Evolutionary conservation across 1,140 invertebrate genomes (phyloP).

Genomic region (Orussus abietinus): DNA sequence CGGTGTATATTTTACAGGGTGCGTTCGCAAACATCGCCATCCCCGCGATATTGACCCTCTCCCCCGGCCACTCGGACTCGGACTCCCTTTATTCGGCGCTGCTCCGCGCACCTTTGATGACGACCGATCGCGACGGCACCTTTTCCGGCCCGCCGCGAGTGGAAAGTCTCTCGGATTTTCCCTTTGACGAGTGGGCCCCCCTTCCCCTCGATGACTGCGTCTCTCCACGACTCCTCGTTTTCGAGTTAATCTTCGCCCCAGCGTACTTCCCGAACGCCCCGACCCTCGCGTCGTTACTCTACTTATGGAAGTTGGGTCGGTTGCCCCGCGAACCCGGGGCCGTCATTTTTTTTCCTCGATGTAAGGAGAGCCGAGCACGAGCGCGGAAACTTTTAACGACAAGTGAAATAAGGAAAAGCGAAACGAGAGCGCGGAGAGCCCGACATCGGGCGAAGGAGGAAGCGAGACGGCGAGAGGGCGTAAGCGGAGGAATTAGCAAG

Average conservation of each 20-base stretch:
- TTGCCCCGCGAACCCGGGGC: neutral
- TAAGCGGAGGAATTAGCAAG: neutral
- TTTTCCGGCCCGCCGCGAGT: neutral
- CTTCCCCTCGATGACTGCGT: neutral
- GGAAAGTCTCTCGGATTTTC: no score
- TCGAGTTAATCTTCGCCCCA: neutral
- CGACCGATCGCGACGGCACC: neutral
- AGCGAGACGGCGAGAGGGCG: no score
- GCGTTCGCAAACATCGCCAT: no score
- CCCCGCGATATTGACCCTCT: no score
- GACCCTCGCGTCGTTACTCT: conserved; percentile 1
- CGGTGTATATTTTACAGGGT: no score
- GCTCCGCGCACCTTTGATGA: neutral
- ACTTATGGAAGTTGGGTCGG: neutral
- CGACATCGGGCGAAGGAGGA: no score
- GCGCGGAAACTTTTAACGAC: neutral
- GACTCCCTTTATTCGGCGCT: no score
- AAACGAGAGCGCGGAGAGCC: no score
- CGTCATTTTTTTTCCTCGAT: neutral
- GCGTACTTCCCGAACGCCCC: neutral
- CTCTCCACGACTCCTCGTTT: neutral
- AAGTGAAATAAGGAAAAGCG: neutral
- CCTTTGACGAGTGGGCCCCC: neutral
- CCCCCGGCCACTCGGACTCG: neutral
- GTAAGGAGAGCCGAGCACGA: neutral